Evolutionary conservation across 2,888 invertebrate genomes (phyloP), one percentile per base, ranked within the genome.

Genomic region (Dusona sp.): DNA sequence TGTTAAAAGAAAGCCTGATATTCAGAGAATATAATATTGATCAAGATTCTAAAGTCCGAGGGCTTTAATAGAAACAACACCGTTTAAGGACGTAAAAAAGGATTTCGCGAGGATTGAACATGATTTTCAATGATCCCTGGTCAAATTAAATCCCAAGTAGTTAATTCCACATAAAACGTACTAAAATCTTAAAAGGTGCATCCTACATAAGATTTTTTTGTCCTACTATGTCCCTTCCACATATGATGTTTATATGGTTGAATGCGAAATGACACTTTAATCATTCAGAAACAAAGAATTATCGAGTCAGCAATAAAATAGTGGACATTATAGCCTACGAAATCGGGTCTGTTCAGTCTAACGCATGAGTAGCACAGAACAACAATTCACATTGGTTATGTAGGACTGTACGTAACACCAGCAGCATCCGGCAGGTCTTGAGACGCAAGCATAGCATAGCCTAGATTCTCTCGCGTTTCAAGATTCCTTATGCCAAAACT

Each of bases 401-500:
- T 61, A 57, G 29, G 48, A 48, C 45, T 75, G n/a, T 74, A 86
- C 65, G 79, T 54, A 83, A 83, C 79, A 77, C 75, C 79, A 33
- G 80, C 73, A 83, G 83, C 48, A 42, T 54, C 57, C 72, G 86
- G 83, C 86, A 83, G 83, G 54, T 78, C 77, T 80, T 22, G 73
- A 77, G 77, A 79, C 67, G 75, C 45, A 75, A 70, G 83, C 51
- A n/a, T 65, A 22, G 65, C 75, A 54, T 79, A 48, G 65, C 72
- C 51, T 25, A 77, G 83, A 77, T 61, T 78, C 72, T 54, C 81
- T 82, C 78, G 75, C 70, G 80, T 85, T 79, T 83, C 74, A 74
- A 81, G 70, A 86, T 88, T 83, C 87, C 85, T 86, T 88, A 61
- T 61, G 85, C 83, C 80, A 84, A 88, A 90, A 88, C 82, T 87